Conservation (phyloP, 2,113 vertebrate genomes). For the Herpetotheres cachinnans region DNA sequence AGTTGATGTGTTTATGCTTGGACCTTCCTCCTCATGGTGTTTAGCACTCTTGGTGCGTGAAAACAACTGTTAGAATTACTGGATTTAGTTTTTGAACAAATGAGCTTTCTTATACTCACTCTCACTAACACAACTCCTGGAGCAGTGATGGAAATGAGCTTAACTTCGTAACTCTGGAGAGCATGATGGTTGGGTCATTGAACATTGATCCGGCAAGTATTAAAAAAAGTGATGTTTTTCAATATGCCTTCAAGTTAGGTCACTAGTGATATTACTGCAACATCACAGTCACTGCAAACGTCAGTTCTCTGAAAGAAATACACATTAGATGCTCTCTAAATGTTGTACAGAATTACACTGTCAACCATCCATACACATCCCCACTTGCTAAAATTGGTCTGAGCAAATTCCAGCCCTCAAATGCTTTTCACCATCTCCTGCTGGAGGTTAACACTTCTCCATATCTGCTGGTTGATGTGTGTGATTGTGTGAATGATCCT, state of each 20-base stretch:
- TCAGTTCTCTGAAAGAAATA: background rate
- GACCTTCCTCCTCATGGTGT: background rate
- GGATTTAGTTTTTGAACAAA: background rate
- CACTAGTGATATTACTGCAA: background rate
- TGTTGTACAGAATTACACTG: fast-evolving
- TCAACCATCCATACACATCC: background rate
- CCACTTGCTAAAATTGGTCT: background rate
- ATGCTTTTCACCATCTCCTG: background rate
- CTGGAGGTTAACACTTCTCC: background rate
- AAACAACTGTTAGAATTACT: background rate
- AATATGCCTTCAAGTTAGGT: background rate
- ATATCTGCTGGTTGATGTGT: background rate
- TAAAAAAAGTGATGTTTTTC: background rate
- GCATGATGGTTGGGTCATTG: background rate
- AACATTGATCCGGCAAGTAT: background rate
- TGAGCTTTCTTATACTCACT: background rate
- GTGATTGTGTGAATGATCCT: background rate
- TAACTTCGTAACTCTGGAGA: background rate
- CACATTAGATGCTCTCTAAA: background rate
- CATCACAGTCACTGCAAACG: background rate
- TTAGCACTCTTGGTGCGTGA: background rate
- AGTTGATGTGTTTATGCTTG: background rate
- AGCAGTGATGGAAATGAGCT: background rate
- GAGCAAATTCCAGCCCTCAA: background rate
- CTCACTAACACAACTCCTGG: background rate